phyloP scores from a whole-genome alignment of 1,140 invertebrate genomes.

The Drosophila bocqueti region DNA sequence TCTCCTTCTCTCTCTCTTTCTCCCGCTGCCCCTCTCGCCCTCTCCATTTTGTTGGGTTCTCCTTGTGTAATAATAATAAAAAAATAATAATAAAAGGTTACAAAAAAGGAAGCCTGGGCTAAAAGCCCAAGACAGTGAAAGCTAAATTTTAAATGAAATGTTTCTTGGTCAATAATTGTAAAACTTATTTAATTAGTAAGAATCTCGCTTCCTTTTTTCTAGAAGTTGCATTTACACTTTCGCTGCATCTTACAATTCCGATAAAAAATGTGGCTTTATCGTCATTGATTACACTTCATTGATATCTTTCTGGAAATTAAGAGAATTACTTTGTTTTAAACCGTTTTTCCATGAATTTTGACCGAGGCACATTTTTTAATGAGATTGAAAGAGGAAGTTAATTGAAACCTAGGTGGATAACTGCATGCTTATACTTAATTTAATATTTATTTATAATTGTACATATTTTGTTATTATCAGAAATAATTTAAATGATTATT shows the following conservation, averaged over 20 bases:
- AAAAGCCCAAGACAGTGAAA: slow-evolving; percentile 28
- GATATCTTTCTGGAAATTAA: background rate
- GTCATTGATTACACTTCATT: background rate
- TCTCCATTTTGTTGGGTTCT: slow-evolving; percentile 5
- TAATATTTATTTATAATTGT: too few species aligned
- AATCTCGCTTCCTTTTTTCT: background rate
- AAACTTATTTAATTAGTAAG: background rate
- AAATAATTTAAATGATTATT: too few species aligned
- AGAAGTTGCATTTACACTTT: background rate
- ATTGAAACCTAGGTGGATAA: background rate
- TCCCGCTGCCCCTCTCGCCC: background rate
- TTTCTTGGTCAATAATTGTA: background rate
- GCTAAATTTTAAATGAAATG: slow-evolving; percentile 1
- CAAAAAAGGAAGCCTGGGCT: slow-evolving; percentile 17
- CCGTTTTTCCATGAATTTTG: background rate
- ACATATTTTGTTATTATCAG: background rate
- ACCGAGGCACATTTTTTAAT: background rate
- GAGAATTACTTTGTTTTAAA: background rate
- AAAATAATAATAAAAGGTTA: background rate
- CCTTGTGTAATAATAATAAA: slow-evolving; percentile 40
- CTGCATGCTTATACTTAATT: too few species aligned
- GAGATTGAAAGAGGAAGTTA: background rate
- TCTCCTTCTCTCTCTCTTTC: slow-evolving; percentile 27
- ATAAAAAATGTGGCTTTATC: background rate
- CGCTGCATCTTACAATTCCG: background rate